phyloP scores from a whole-genome alignment of 2,888 invertebrate genomes.

The Lordiphosa fenestrarum region DNA sequence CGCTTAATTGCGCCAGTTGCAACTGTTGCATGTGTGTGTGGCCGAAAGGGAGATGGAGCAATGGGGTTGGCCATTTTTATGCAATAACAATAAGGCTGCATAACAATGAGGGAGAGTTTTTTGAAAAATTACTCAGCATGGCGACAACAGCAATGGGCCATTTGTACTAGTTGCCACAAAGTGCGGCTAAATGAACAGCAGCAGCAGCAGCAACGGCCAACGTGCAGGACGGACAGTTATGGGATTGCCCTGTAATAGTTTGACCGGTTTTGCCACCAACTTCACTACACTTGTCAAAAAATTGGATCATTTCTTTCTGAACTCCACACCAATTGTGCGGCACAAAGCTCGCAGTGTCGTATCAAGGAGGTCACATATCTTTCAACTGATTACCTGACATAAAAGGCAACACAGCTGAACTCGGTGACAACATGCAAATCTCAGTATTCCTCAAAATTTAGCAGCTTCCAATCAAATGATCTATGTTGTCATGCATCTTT shows the following conservation, averaged over 20 bases:
- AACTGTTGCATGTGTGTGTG: constrained; percentile 61
- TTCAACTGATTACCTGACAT: too few species aligned
- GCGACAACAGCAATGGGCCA: constrained; percentile 54
- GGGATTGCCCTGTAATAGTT: constrained; percentile 68
- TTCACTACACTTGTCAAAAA: not conserved
- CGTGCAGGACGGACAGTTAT: constrained; percentile 27
- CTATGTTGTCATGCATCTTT: too few species aligned
- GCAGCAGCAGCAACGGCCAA: not conserved
- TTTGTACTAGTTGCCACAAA: constrained; percentile 67
- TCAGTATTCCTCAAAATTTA: too few species aligned
- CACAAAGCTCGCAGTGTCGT: too few species aligned
- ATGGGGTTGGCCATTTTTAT: constrained; percentile 59
- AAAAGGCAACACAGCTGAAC: too few species aligned
- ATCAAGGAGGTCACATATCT: too few species aligned
- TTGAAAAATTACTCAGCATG: constrained; percentile 61
- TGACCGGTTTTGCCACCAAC: constrained; percentile 41
- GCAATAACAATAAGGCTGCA: constrained; percentile 76
- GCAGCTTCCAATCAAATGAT: too few species aligned
- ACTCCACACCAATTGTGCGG: too few species aligned
- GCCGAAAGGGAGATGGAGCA: constrained; percentile 5
- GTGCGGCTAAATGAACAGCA: constrained; percentile 71
- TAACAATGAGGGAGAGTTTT: constrained; percentile 62
- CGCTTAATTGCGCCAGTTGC: constrained; percentile 74
- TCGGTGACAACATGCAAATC: too few species aligned
- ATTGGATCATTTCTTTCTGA: too few species aligned